These are phyloP conservation scores for Drosophila macrospina DNA, from an alignment of 2,888 invertebrate species.

Conservation along the genomic window DNA sequence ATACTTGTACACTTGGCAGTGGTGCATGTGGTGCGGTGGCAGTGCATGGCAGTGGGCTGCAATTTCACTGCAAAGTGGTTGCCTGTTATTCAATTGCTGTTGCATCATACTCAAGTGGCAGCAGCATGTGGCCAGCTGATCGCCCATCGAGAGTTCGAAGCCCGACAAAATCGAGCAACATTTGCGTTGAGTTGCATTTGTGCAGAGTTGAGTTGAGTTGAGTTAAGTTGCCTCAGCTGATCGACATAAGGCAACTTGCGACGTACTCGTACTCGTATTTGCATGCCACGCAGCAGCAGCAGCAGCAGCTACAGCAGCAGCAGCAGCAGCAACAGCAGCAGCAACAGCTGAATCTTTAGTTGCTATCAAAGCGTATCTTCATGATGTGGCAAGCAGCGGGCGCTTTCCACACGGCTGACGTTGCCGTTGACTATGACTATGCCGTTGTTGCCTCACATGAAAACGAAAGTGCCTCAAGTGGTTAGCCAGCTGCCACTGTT, in stretches of 20 bases:
- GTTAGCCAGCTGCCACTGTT: constrained; percentile 66
- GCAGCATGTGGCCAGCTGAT: constrained; percentile 60
- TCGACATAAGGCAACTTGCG: constrained; percentile 63
- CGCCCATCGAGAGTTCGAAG: constrained; percentile 78
- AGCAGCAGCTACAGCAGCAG: constrained; percentile 35
- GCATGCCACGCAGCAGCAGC: constrained; percentile 46
- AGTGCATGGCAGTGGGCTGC: constrained; percentile 42
- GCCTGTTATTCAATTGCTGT: constrained; percentile 75
- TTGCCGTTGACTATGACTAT: constrained; percentile 42
- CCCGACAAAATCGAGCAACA: constrained; percentile 71
- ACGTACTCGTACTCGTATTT: constrained; percentile 39
- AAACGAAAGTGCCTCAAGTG: constrained; percentile 83
- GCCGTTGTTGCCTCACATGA: constrained; percentile 73
- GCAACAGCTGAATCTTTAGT: constrained; percentile 20
- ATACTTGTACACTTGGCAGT: not conserved
- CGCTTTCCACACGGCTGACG: constrained; percentile 74
- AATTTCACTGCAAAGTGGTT: constrained; percentile 59
- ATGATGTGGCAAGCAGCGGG: constrained; percentile 59
- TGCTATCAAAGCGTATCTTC: constrained; percentile 62
- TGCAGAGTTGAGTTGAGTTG: not conserved
- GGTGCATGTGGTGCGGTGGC: constrained; percentile 11
- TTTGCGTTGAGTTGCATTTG: constrained; percentile 12
- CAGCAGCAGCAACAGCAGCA: constrained; percentile 33
- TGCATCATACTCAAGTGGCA: constrained; percentile 72
- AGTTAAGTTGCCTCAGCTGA: constrained; percentile 67